Evolutionary conservation across 2,797 vertebrate species (phyloP), one percentile per base, ranked within the genome.

Genomic region (Phataginus tetradactyla): DNA sequence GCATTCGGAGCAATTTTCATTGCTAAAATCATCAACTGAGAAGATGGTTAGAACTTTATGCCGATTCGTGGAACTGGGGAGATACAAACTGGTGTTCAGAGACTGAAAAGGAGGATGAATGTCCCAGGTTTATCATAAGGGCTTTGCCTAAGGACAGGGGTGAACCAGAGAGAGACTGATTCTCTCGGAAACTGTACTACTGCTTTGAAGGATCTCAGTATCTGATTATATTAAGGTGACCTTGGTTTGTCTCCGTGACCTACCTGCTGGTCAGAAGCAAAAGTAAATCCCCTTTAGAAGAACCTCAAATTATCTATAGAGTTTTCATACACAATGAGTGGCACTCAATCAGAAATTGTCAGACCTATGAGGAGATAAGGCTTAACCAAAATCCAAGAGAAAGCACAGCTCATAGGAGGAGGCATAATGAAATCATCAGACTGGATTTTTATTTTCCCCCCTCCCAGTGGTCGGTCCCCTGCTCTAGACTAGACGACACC

Each of bases 271-370:
- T 10, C 61, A 42, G 92, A 85, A 78, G n/a, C 20, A 32, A 42
- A 77, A 69, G 59, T 17, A 17, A 63, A 27, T 7, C 42, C 21
- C 68, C 42, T 32, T 53, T 27, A 3, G 53, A 63, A 34, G 55
- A 27, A 13, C 18, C 42, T 20, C 25, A 10, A 0, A 3, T 55
- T 13, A 12, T 27, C 45, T 10, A 0, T 39, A 5, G 2, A 21
- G 53, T 53, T 68, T 5, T 49, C 32, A 8, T 17, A 6, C 0
- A 1, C 34, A 12, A 0, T 8, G 20, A 64, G 27, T 37, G 49
- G 23, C n/a, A 53, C 42, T 39, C 51, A 9, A 1, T 66, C 34
- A 39, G 42, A 23, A 39, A 74, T 15, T 25, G 49, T 4, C 17
- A 25, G 17, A 7, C 32, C 6, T 13, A 1, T 25, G 68, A 64